Conservation (phyloP, 2,113 vertebrate species). For the Microtus ochrogaster region DNA sequence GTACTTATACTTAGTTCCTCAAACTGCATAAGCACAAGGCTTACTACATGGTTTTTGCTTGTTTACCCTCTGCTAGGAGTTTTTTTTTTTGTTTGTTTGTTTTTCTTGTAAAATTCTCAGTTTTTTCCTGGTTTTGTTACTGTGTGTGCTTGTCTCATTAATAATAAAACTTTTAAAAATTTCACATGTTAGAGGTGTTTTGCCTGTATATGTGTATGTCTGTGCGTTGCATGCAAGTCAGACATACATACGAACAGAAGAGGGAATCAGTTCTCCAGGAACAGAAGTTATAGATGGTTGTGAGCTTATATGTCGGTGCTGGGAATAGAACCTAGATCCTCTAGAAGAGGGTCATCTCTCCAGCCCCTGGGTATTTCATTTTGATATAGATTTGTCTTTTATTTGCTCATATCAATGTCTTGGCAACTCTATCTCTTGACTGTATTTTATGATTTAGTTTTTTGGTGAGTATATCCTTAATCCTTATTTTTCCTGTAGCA, state of each 20-base stretch:
- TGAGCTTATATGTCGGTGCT: neutral
- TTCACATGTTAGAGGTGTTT: neutral
- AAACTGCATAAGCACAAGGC: neutral
- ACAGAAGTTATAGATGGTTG: too few relatives aligned
- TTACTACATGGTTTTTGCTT: neutral
- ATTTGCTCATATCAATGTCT: neutral
- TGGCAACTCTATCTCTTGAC: neutral
- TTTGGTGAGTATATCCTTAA: neutral
- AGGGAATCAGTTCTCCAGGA: neutral
- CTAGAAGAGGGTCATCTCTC: neutral
- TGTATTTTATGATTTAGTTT: neutral
- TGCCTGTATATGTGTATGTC: neutral
- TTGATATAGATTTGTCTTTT: neutral
- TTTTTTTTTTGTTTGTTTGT: neutral
- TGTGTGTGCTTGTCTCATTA: neutral
- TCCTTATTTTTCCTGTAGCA: neutral
- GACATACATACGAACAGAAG: neutral
- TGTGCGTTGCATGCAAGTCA: neutral
- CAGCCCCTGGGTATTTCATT: neutral
- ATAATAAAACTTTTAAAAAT: neutral
- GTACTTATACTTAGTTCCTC: neutral
- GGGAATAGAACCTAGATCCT: neutral
- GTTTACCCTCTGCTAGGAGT: neutral
- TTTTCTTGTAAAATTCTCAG: neutral
- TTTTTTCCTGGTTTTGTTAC: neutral